Conservation (phyloP, 2,888 invertebrate species). For the Axea sp. region DNA sequence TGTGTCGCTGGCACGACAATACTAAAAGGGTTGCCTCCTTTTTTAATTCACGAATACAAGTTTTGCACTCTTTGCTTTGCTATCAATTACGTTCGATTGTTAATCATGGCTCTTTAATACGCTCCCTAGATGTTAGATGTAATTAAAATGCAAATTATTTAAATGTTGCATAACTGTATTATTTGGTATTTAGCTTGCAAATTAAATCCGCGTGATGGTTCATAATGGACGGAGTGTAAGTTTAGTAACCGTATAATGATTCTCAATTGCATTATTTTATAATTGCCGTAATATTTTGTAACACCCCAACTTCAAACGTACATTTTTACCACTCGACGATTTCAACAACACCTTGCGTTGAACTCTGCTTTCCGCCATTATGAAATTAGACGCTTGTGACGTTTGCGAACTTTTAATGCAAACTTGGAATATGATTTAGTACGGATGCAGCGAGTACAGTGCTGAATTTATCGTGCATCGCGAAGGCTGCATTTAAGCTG, state of each 20-base stretch:
- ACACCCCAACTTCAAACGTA: constrained; percentile 28
- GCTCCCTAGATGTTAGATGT: background rate
- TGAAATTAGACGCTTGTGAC: constrained; percentile 33
- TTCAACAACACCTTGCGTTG: constrained; percentile 25
- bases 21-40: background rate
- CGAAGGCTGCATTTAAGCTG: constrained; percentile 13
- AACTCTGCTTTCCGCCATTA: constrained; percentile 41
- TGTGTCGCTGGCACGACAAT: constrained; percentile 12
- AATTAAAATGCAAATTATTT: constrained; percentile 37
- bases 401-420: constrained; percentile 10
- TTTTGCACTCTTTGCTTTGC: background rate
- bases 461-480: constrained; percentile 17
- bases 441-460: constrained; percentile 1
- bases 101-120: background rate
- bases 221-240: constrained; percentile 6
- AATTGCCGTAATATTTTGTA: constrained; percentile 43
- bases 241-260: constrained; percentile 32
- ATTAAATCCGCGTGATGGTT: constrained; percentile 20
- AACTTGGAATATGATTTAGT: constrained; percentile 8
- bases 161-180: constrained; percentile 15
- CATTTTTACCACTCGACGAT: constrained; percentile 30
- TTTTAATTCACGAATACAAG: no score
- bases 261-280: constrained; percentile 39
- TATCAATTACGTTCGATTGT: constrained; percentile 3
- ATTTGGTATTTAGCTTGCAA: constrained; percentile 34